A percentile compares a stretch with the other conserved stretches of the same genome.
These are phyloP conservation scores for Notechis scutatus DNA, from an alignment of 2,113 vertebrate species.

Conservation along the genomic window DNA sequence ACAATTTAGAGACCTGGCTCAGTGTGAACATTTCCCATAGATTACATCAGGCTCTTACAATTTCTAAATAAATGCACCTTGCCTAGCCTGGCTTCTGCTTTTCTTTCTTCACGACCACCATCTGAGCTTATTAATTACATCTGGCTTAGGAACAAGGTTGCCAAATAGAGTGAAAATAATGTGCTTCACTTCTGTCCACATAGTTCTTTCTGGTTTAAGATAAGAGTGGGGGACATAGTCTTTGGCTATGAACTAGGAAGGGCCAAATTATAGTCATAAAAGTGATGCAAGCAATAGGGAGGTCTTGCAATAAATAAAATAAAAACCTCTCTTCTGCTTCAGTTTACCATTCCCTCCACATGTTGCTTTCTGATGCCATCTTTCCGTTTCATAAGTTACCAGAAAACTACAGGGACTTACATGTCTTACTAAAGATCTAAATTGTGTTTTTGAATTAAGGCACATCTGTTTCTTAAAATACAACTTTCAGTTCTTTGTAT, in stretches of 20 bases:
- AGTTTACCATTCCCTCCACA: background rate
- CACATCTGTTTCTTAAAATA: background rate
- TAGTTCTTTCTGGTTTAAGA: background rate
- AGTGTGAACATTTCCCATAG: constrained; percentile 26
- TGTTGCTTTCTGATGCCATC: background rate
- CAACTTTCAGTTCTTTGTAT: background rate
- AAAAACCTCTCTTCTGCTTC: background rate
- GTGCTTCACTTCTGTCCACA: background rate
- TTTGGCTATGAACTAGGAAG: background rate
- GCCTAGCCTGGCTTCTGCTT: constrained; percentile 12
- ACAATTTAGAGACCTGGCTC: constrained; percentile 24
- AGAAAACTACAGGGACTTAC: background rate
- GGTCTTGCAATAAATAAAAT: background rate
- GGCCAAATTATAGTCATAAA: background rate
- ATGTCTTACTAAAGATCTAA: background rate
- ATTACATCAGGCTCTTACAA: constrained; percentile 48
- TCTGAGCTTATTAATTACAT: fast-evolving
- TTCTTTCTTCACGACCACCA: constrained; percentile 6
- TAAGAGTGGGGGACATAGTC: background rate
- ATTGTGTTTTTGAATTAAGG: background rate
- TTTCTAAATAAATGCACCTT: constrained; percentile 44
- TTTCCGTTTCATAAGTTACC: background rate
- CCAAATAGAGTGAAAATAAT: background rate
- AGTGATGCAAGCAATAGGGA: background rate
- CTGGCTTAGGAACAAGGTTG: background rate